Evolutionary conservation across 2,888 invertebrate genomes (phyloP).

Genomic region (Drosophila siamana): DNA sequence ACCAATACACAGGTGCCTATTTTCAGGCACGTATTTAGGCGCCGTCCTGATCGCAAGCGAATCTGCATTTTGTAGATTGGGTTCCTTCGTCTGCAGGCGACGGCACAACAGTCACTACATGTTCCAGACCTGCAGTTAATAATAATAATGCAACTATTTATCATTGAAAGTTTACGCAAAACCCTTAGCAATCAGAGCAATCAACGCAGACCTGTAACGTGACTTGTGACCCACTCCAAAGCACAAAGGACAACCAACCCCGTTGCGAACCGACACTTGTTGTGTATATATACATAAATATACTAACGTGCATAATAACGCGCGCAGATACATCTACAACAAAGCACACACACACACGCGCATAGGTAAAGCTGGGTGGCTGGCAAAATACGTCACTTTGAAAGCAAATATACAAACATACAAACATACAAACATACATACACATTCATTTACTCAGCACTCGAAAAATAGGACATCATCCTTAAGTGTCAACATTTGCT

Average conservation of each 20-base stretch:
- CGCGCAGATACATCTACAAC: background rate
- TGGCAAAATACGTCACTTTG: slow-evolving; percentile 63
- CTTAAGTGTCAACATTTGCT: slow-evolving; percentile 65
- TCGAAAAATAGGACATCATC: slow-evolving; percentile 73
- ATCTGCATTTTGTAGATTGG: slow-evolving; percentile 74
- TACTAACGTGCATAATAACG: background rate
- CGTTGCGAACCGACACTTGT: slow-evolving; percentile 64
- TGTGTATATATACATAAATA: slow-evolving; percentile 47
- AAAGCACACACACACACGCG: slow-evolving; percentile 10
- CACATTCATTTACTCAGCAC: slow-evolving; percentile 34
- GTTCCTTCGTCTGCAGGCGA: slow-evolving; percentile 27
- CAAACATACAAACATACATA: slow-evolving; percentile 5
- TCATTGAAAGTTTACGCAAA: background rate
- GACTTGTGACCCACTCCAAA: background rate
- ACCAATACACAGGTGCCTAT: slow-evolving; percentile 79
- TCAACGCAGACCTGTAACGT: background rate
- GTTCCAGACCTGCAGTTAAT: slow-evolving; percentile 11
- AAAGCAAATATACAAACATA: slow-evolving; percentile 30
- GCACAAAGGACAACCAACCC: background rate
- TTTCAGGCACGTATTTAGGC: slow-evolving; percentile 83
- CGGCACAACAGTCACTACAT: slow-evolving; percentile 49
- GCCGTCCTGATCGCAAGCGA: slow-evolving; percentile 81
- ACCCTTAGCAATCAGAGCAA: background rate
- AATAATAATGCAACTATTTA: background rate
- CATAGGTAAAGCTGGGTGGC: slow-evolving; percentile 15